phyloP scores from a whole-genome alignment of 2,888 invertebrate species.

The Lysandra bellargus region DNA sequence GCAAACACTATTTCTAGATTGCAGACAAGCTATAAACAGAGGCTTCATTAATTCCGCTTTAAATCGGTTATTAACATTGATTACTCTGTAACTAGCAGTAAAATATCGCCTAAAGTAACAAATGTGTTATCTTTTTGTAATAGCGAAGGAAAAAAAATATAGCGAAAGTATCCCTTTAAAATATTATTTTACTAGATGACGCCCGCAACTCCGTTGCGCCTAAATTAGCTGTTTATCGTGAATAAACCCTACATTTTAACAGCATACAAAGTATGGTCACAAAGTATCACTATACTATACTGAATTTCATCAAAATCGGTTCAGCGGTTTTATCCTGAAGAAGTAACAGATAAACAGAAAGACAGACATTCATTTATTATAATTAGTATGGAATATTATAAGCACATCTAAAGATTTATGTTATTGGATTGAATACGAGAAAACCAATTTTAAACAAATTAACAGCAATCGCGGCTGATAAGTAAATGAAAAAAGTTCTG shows the following conservation, averaged over 20 bases:
- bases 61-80: background rate
- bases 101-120: background rate
- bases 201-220: no score
- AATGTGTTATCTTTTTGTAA: background rate
- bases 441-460: background rate
- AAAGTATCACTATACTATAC: no score
- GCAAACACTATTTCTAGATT: conserved; percentile 19
- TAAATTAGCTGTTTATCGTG: no score
- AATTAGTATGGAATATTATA: no score
- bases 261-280: no score
- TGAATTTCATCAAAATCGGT: no score
- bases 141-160: background rate
- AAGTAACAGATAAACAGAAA: no score
- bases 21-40: conserved; percentile 10
- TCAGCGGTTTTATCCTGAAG: no score
- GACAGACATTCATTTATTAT: no score
- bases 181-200: background rate
- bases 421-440: background rate
- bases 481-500: background rate
- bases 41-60: background rate
- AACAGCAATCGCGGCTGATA: background rate
- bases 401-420: background rate
- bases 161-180: background rate
- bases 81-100: background rate
- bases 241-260: no score